Conservation (phyloP, 2,888 invertebrate species). For the Epsilonema sp. region DNA sequence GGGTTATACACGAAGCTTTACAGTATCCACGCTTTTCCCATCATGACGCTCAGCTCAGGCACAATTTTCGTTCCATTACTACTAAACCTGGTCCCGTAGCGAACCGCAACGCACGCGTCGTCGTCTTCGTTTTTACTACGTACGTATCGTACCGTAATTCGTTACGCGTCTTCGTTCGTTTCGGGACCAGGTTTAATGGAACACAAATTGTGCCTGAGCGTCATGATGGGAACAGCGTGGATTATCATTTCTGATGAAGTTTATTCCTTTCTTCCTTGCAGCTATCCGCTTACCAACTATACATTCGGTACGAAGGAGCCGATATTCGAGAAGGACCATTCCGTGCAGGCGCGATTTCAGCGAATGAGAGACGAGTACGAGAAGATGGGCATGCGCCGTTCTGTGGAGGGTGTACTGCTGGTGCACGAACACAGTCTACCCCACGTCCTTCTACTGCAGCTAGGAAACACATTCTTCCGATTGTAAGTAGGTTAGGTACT, state of each 20-base stretch:
- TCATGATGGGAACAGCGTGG: no score
- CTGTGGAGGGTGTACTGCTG: conserved; percentile 61
- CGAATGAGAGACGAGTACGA: conserved; percentile 96
- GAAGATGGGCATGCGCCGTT: conserved; percentile 78
- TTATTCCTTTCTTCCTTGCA: no score
- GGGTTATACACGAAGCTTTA: no score
- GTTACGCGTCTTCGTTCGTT: no score
- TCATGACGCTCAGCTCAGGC: no score
- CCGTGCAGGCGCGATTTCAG: conserved; percentile 89
- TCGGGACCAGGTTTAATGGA: no score
- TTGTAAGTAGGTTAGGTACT: conserved; percentile 44
- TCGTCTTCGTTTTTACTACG: no score
- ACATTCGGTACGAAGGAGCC: conserved; percentile 99
- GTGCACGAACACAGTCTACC: conserved; percentile 97
- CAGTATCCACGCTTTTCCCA: no score
- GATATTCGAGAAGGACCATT: conserved; percentile 90
- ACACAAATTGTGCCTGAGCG: background rate
- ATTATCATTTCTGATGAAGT: background rate
- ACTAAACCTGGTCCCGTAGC: no score
- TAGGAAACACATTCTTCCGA: conserved; percentile 98
- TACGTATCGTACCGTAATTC: no score
- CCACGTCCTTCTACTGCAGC: conserved; percentile 80
- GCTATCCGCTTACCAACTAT: conserved; percentile 86
- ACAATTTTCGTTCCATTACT: no score
- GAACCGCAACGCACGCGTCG: no score